Percentiles rank a stretch among this genome's conserved stretches.
Evolutionary conservation across 2,797 vertebrate species (phyloP).

Genomic region (Hydrolagus colliei): DNA sequence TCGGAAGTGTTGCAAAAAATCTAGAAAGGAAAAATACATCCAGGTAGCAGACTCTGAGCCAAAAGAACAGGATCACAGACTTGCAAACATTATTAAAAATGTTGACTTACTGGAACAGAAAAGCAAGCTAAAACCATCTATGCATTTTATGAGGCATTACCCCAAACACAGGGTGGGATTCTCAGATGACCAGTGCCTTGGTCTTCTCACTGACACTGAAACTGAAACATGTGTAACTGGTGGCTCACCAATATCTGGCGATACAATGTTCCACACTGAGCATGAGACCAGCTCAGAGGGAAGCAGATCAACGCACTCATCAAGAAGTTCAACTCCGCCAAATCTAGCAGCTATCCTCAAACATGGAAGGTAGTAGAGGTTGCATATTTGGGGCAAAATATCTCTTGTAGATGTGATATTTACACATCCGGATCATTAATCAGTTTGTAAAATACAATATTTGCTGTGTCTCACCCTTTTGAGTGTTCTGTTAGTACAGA

Average conservation of each 20-base stretch:
- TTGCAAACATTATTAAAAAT: constrained; percentile 27
- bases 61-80: constrained; percentile 17
- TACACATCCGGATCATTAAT: neutral
- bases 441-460: neutral
- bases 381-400: neutral
- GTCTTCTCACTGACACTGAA: constrained; percentile 17
- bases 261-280: neutral
- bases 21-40: constrained; percentile 20
- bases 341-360: constrained; percentile 10
- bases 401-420: neutral
- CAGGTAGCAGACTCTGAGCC: constrained; percentile 8
- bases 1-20: constrained; percentile 19
- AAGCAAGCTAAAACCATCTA: constrained; percentile 19
- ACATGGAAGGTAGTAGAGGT: constrained; percentile 22
- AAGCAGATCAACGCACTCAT: constrained; percentile 6
- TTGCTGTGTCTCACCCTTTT: neutral
- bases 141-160: constrained; percentile 9
- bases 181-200: constrained; percentile 26
- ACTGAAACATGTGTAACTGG: constrained; percentile 8
- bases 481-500: neutral
- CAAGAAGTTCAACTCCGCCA: constrained; percentile 26
- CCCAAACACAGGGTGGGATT: constrained; percentile 22
- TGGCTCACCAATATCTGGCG: constrained; percentile 2
- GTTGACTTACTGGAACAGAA: constrained; percentile 29
- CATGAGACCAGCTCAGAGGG: constrained; percentile 9